A percentile compares a stretch with the other conserved stretches of the same genome.
Conservation (phyloP, 2,113 vertebrate species). For the Eidolon helvum region DNA sequence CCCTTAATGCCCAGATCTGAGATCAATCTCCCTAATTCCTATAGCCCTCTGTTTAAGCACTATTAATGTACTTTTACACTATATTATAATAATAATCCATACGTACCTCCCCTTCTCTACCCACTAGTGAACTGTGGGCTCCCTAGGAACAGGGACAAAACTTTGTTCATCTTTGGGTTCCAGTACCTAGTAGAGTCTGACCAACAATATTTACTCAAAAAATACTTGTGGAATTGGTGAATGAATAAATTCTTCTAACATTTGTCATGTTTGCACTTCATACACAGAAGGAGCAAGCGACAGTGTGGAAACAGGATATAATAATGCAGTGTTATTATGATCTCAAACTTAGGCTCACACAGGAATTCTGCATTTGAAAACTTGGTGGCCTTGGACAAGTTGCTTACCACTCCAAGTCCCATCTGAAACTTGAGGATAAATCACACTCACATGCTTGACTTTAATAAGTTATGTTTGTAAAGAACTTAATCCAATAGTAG, state of each 20-base stretch:
- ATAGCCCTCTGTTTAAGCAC: neutral
- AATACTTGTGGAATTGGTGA: neutral
- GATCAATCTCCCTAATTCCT: neutral
- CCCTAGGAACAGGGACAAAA: neutral
- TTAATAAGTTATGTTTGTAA: neutral
- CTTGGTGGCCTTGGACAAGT: neutral
- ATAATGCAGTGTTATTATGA: neutral
- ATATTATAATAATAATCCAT: neutral
- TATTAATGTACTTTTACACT: neutral
- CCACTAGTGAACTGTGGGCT: neutral
- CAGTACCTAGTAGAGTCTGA: neutral
- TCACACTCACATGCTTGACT: neutral
- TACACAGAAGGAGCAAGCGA: neutral
- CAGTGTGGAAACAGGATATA: neutral
- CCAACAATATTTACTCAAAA: neutral
- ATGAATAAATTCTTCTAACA: neutral
- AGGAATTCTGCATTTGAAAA: neutral
- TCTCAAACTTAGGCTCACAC: neutral
- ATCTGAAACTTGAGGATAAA: neutral
- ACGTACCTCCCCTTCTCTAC: neutral
- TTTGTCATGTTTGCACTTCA: neutral
- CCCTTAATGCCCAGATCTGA: neutral
- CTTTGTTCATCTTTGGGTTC: neutral
- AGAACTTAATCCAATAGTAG: neutral
- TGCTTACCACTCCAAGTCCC: neutral